These are phyloP conservation scores for Musca domestica DNA, from an alignment of 1,140 invertebrate species.

Conservation along the genomic window DNA sequence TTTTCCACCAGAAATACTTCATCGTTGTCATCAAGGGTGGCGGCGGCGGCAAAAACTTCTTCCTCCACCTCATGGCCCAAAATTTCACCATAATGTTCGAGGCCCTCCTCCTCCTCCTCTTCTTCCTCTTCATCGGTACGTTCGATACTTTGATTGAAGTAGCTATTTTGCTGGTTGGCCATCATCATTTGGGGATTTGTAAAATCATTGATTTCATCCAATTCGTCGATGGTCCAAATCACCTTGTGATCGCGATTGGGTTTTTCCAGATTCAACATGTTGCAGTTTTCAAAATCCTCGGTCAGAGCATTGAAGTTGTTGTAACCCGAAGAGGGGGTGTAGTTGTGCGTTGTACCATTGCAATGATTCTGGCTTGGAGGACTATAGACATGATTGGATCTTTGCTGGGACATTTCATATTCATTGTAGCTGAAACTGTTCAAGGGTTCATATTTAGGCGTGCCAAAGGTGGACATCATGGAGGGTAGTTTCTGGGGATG, in stretches of 20 bases:
- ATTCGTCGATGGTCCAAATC: slow-evolving; percentile 50
- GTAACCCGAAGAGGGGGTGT: neutral
- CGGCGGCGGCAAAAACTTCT: neutral
- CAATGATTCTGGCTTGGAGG: neutral
- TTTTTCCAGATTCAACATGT: slow-evolving; percentile 38
- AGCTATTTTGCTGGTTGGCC: neutral
- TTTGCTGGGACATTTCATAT: slow-evolving; percentile 2
- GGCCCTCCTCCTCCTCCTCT: neutral
- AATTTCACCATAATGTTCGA: neutral
- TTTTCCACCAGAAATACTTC: slow-evolving; percentile 15
- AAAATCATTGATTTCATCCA: slow-evolving; percentile 38
- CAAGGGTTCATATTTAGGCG: slow-evolving; percentile 44
- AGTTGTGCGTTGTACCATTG: neutral
- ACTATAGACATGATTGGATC: slow-evolving; percentile 14
- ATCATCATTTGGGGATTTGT: slow-evolving; percentile 26
- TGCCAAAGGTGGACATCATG: slow-evolving; percentile 50
- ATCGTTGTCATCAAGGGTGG: neutral
- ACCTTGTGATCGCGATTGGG: slow-evolving; percentile 49
- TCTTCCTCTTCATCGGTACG: slow-evolving; percentile 15
- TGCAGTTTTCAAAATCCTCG: slow-evolving; percentile 44
- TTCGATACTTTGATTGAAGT: neutral
- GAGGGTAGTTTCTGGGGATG: slow-evolving; percentile 35
- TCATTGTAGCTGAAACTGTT: slow-evolving; percentile 7
- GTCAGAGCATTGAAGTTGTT: slow-evolving; percentile 30
- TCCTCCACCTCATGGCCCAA: neutral